Evolutionary conservation across 2,797 vertebrate genomes (phyloP).

Genomic region (Taenioides sp.): DNA sequence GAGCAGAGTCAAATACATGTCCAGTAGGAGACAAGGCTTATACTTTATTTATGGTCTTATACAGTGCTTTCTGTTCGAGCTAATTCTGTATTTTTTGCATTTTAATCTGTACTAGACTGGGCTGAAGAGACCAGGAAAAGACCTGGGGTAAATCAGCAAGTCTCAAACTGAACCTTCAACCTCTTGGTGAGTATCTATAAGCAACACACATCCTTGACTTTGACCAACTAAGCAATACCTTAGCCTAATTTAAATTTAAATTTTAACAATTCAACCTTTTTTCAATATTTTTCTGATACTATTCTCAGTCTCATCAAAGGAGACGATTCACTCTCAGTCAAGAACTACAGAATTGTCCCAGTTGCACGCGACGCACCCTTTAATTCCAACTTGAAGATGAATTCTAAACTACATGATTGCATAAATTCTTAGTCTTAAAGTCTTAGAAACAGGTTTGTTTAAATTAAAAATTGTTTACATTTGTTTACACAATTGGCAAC

Average conservation of each 20-base stretch:
- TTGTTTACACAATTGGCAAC: too few species aligned
- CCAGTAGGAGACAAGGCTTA: not conserved
- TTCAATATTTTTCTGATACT: not conserved
- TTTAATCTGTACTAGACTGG: not conserved
- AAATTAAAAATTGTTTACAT: too few species aligned
- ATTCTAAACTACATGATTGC: too few species aligned
- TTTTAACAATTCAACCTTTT: too few species aligned
- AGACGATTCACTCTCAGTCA: slow-evolving; percentile 56
- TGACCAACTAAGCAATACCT: too few species aligned
- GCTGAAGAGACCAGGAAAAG: not conserved
- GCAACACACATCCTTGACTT: not conserved
- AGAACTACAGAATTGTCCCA: slow-evolving; percentile 51
- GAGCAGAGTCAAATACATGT: slow-evolving; percentile 21
- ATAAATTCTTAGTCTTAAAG: too few species aligned
- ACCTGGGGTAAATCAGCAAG: not conserved
- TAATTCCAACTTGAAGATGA: too few species aligned
- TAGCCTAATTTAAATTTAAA: too few species aligned
- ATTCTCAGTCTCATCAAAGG: slow-evolving; percentile 65
- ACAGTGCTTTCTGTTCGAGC: not conserved
- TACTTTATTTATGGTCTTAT: not conserved
- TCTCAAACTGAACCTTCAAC: not conserved
- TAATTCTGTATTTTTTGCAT: not conserved
- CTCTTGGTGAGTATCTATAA: not conserved
- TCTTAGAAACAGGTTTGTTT: too few species aligned
- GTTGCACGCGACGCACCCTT: slow-evolving; percentile 42